A percentile compares a stretch with the other conserved stretches of the same genome.
Conservation (phyloP, 2,888 invertebrate species). For the Melinaea marsaeus region DNA sequence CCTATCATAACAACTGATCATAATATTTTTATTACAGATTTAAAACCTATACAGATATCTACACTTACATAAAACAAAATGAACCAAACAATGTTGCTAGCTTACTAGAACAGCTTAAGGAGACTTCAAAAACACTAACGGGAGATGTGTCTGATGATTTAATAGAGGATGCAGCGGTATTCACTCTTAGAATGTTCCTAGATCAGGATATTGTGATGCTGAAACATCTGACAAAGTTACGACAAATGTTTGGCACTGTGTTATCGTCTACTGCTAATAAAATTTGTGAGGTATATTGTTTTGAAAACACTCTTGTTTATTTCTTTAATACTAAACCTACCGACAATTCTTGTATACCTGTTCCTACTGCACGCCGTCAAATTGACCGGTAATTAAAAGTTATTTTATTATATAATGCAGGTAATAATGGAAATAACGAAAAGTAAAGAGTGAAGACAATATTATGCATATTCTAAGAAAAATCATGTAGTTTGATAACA, state of each 20-base stretch:
- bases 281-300: slow-evolving; percentile 74
- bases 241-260: slow-evolving; percentile 79
- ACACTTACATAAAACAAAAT: slow-evolving; percentile 59
- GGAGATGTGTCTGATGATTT: slow-evolving; percentile 78
- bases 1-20: background rate
- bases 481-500: too few species aligned
- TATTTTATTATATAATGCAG: too few species aligned
- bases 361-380: too few species aligned
- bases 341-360: too few species aligned
- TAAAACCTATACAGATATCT: slow-evolving; percentile 72
- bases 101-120: slow-evolving; percentile 50
- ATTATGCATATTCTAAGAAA: too few species aligned
- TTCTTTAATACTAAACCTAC: too few species aligned
- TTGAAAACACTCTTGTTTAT: slow-evolving; percentile 11
- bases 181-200: slow-evolving; percentile 79
- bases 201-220: slow-evolving; percentile 78
- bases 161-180: slow-evolving; percentile 80
- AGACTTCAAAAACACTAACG: slow-evolving; percentile 59
- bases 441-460: too few species aligned
- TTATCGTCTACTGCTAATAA: slow-evolving; percentile 72
- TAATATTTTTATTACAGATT: slow-evolving; percentile 48
- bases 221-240: slow-evolving; percentile 76
- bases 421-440: too few species aligned
- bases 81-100: slow-evolving; percentile 57
- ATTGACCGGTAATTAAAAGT: too few species aligned